Evolutionary conservation across 1,140 invertebrate genomes (phyloP), one percentile per base, ranked within the genome.

Genomic region (Tyrophagus putrescentiae): DNA sequence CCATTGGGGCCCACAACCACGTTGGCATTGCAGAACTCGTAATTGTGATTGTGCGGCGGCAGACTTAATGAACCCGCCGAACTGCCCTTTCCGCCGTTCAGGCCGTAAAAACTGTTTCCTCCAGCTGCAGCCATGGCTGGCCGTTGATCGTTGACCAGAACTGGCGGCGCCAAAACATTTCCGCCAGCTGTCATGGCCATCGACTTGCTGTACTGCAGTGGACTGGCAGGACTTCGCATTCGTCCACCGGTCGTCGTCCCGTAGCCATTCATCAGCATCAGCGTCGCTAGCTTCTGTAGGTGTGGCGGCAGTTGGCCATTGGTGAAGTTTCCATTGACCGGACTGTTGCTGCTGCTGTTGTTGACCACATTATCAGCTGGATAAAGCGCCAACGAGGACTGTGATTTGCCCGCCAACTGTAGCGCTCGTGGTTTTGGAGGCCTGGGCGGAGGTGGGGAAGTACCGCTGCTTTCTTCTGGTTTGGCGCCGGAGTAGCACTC

Each of bases 401-500:
- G 45, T 48, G 45, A 48, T 29, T 48, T 48, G 31, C 45, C 45
- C 7, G 7, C 45, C 7, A 48, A 21, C 31, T 48, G 45, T 32
- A 54, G 27, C 39, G 52, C 25, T 32, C 13, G 3, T 25, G 52
- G 52, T 54, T 54, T 54, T 32, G 52, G 52, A 18, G 52, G 52
- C 28, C 52, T 69, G 67, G 76, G 60, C 58, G 7, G 60, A 41
- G 60, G 61, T 65, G 42, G 48, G 36, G 34, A 62, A 60, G 23
- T 42, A 2, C 39, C 13, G 32, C 31, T 52, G 25, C 25, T 1
- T 42, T 4, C 18, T 21, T 3, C 18, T 5, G 25, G 3, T 52
- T 77, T 71, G 9, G 80, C 79, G 42, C 90, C 91, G 57, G 88
- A 88, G 63, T 86, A 84, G 71, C 90, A 94, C 71, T 92, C 87